These are phyloP conservation scores for Contarinia nasturtii DNA, from an alignment of 1,140 invertebrate genomes.

Conservation along the genomic window DNA sequence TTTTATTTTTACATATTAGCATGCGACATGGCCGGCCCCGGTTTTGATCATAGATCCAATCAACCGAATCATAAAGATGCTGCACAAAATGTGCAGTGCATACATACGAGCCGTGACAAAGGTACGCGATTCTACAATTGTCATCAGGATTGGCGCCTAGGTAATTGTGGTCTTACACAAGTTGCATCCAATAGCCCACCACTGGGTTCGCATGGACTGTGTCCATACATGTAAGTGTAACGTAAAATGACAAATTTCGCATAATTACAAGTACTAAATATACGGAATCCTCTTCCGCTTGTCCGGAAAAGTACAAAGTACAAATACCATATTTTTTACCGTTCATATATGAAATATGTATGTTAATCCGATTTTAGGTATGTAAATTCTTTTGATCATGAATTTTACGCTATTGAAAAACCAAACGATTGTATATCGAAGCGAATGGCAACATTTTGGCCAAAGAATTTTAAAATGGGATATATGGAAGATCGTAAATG, in stretches of 20 bases:
- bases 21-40: slow-evolving; percentile 22
- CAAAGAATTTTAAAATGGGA: slow-evolving; percentile 5
- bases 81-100: slow-evolving; percentile 18
- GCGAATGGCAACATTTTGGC: background rate
- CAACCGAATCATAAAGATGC: slow-evolving; percentile 13
- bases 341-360: no score
- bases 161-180: slow-evolving; percentile 16
- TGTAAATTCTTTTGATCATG: slow-evolving; percentile 19
- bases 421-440: background rate
- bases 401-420: slow-evolving; percentile 13
- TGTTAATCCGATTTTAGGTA: slow-evolving; percentile 4
- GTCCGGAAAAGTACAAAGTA: no score
- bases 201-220: slow-evolving; percentile 19
- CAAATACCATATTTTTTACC: no score
- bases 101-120: slow-evolving; percentile 19
- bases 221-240: slow-evolving; percentile 15
- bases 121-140: slow-evolving; percentile 17
- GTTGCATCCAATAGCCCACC: slow-evolving; percentile 14
- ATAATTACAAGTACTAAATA: no score
- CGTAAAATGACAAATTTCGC: no score
- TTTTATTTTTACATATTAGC: slow-evolving; percentile 7
- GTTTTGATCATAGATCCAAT: slow-evolving; percentile 15
- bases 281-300: no score
- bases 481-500: slow-evolving; percentile 3
- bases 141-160: slow-evolving; percentile 19